Base-by-base conservation (phyloP, 1,140 invertebrate species). In the Macrocentrus cingulum region DNA sequence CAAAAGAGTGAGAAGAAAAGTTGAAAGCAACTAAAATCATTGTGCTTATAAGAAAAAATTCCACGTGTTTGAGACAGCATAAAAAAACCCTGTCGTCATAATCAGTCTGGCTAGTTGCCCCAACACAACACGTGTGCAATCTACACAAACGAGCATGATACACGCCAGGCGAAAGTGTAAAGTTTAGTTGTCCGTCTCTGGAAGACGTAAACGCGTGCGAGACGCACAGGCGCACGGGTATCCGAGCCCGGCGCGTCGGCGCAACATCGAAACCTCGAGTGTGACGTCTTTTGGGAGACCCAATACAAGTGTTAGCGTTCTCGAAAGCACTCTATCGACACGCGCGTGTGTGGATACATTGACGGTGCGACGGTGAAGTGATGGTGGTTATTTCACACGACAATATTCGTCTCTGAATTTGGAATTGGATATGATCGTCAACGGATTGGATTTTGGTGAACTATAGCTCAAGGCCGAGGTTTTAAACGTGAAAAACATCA, bases 401-500 rank as follows among this genome's bases (percentile, higher is more conserved):
- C 29, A 23, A 49, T 61, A 29, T 16, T 49, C 18, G 46, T 49
- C 23, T 13, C 25, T 19, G 42, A 15, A 19, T 19, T 19, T n/a
- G n/a, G 42, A 19, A 18, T 19, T 19, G 57, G 42, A 49, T 15
- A 8, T 32, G 13, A 25, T 1, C 19, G 23, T 49, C 46, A 15
- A 22, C 23, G 46, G 18, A 13, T 19, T 15, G 11, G 15, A 19
- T 18, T 15, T 44, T 44, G 15, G 16, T 44, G 42, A 59, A 36
- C 44, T 7, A 18, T 75, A 73, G 76, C 73, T 74, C 56, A 44
- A 57, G 55, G 54, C 45, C 63, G 64, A 58, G 51, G n/a, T n/a
- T n/a, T n/a, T n/a, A n/a, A n/a, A n/a, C n/a, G n/a, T n/a, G n/a
- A n/a, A n/a, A n/a, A n/a, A n/a, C n/a, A n/a, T n/a, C n/a, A n/a